A percentile compares a stretch with the other conserved stretches of the same genome.
These are phyloP conservation scores for Listronotus oregonensis DNA, from an alignment of 1,140 invertebrate species.

Conservation along the genomic window DNA sequence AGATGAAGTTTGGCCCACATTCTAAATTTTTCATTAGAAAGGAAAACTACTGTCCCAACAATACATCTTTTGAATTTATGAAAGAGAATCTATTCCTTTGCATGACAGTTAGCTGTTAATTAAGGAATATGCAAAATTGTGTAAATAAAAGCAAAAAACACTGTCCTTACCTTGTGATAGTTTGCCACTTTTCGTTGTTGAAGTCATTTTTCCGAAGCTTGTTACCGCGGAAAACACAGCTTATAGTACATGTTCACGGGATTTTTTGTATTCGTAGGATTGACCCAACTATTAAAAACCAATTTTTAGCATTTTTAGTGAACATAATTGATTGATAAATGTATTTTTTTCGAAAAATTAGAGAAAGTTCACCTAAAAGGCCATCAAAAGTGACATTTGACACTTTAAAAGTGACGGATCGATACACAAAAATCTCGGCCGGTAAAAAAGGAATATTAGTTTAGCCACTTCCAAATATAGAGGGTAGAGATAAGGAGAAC, in stretches of 20 bases:
- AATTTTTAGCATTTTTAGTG: not conserved
- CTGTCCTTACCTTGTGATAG: constrained; percentile 28
- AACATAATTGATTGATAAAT: constrained; percentile 12
- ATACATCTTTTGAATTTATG: not conserved
- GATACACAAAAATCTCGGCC: constrained; percentile 14
- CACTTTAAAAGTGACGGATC: constrained; percentile 25
- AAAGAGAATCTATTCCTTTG: no score
- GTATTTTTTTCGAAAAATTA: constrained; percentile 21
- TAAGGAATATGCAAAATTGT: not conserved
- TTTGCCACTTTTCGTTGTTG: constrained; percentile 35
- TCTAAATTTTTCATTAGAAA: not conserved
- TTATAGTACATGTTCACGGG: constrained; percentile 16
- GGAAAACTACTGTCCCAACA: constrained; percentile 1
- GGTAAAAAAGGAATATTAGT: constrained; percentile 1
- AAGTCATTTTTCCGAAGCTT: constrained; percentile 29
- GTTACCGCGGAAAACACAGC: constrained; percentile 9
- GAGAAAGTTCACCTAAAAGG: constrained; percentile 13
- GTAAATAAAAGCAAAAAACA: not conserved
- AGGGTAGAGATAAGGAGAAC: no score
- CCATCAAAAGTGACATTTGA: constrained; percentile 26
- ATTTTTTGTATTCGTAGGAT: not conserved
- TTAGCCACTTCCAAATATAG: not conserved
- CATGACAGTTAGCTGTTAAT: no score
- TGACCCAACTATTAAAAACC: not conserved
- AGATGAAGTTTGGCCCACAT: constrained; percentile 31